Percentiles rank a stretch among this genome's conserved stretches.
Conservation (phyloP, 2,113 vertebrate species). For the Rousettus leschenaultii region DNA sequence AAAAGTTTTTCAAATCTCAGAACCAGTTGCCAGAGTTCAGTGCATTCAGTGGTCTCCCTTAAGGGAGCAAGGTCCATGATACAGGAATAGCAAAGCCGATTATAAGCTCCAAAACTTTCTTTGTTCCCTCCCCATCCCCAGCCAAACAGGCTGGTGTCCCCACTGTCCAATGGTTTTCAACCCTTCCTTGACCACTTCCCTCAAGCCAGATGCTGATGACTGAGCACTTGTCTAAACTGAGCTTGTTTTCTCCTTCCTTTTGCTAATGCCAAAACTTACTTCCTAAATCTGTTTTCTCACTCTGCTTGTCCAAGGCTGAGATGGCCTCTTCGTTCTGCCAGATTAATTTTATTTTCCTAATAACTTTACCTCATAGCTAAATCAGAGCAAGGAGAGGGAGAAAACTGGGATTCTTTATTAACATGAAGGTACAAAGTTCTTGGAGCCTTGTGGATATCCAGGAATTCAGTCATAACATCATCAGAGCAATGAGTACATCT, state of each 20-base stretch:
- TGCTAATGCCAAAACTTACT: neutral
- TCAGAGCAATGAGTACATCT: neutral
- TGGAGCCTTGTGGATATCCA: neutral
- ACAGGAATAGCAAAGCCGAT: neutral
- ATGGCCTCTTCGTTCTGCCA: neutral
- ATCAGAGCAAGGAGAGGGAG: neutral
- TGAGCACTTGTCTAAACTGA: neutral
- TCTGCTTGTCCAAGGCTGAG: neutral
- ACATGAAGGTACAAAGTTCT: neutral
- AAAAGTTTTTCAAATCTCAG: neutral
- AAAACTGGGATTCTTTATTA: neutral
- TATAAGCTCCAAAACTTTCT: neutral
- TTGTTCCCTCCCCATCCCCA: neutral
- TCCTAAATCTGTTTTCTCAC: neutral
- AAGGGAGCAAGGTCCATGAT: neutral
- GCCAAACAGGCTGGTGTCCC: neutral
- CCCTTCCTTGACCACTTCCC: neutral
- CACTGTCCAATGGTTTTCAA: neutral
- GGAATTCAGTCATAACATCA: neutral
- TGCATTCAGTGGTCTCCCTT: neutral
- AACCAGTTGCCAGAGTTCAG: neutral
- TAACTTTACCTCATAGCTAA: neutral
- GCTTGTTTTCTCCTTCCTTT: neutral
- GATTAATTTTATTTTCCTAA: neutral
- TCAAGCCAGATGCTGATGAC: neutral